Base-by-base conservation (phyloP, 2,797 vertebrate genomes). In the Rhinogobio ventralis region DNA sequence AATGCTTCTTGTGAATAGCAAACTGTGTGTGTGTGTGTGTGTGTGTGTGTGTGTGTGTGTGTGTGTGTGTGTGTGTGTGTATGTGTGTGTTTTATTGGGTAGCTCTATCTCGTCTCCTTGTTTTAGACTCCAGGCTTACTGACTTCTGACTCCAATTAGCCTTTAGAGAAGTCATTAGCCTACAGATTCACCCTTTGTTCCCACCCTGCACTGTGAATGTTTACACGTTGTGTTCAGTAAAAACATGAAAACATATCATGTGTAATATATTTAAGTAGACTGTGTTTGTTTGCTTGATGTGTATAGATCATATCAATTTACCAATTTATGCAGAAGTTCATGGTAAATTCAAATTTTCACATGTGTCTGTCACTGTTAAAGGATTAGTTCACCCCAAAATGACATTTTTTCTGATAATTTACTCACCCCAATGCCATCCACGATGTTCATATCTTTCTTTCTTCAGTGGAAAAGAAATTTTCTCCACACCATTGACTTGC, bases 121-220 rank as follows among this genome's bases (percentile, higher is more conserved):
- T 71, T n/a, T 60, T 57, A 42, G 25, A 60, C n/a, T 72, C 53
- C 15, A 72, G 68, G 68, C 73, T 73, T 60, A 62, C 20, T 73
- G 55, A 49, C 68, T 60, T 30, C 68, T 72, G 25, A 62, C 68
- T 62, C 68, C 68, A 82, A 62, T 73, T 82, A 73, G 39, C 53
- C 60, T 73, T 72, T 81, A 45, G 51, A 45, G 67, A 60, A 81
- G 17, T 71, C 67, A 60, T 72, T 81, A 72, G 68, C 79, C 67
- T 45, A 17, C 4, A 49, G 66, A 69, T 71, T 55, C 66, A 81
- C 33, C 66, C 17, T 72, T 55, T 81, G 46, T 45, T 17, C 36
- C 36, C 45, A 80, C 49, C 20, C 15, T 19, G 53, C 51, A n/a
- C 79, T 64, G 39, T 71, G 51, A 81, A 55, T 42, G 49, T 71